Percentiles rank a stretch among this genome's conserved stretches.
Conservation (phyloP, 2,888 invertebrate genomes). For the Amblyjoppa fuscipennis region DNA sequence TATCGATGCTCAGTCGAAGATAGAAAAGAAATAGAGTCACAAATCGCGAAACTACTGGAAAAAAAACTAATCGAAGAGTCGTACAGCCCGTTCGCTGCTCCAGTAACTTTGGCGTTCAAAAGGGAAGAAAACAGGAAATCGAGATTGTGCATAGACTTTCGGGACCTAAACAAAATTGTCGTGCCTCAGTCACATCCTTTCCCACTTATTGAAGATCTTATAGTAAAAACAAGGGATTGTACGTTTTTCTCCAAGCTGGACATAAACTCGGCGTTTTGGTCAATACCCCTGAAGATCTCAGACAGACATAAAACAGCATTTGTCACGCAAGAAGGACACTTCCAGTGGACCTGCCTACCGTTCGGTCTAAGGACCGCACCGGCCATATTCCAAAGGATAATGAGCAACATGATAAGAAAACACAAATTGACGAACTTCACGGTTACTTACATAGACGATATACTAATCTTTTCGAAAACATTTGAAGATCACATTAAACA, state of each 20-base stretch:
- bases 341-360: conserved; percentile 68
- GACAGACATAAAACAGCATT: conserved; percentile 71
- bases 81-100: conserved; percentile 51
- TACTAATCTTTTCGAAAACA: conserved; percentile 22
- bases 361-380: conserved; percentile 67
- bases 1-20: conserved; percentile 49
- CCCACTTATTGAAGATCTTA: conserved; percentile 61
- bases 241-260: conserved; percentile 61
- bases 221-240: conserved; percentile 58
- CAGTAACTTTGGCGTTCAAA: conserved; percentile 49
- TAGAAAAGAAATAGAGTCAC: conserved; percentile 57
- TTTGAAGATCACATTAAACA: conserved; percentile 13
- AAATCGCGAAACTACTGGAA: conserved; percentile 63
- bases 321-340: conserved; percentile 70
- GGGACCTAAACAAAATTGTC: conserved; percentile 63
- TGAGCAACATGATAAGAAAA: conserved; percentile 64
- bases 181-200: conserved; percentile 36
- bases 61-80: conserved; percentile 63
- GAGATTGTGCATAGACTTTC: conserved; percentile 60
- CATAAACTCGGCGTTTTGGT: conserved; percentile 74
- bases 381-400: conserved; percentile 68
- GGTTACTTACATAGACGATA: conserved; percentile 15
- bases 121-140: conserved; percentile 61
- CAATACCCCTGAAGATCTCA: conserved; percentile 67
- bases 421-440: conserved; percentile 48